Percentiles rank a stretch among this genome's conserved stretches.
Evolutionary conservation across 2,797 vertebrate genomes (phyloP).

Genomic region (Pseudochromis fuscus): DNA sequence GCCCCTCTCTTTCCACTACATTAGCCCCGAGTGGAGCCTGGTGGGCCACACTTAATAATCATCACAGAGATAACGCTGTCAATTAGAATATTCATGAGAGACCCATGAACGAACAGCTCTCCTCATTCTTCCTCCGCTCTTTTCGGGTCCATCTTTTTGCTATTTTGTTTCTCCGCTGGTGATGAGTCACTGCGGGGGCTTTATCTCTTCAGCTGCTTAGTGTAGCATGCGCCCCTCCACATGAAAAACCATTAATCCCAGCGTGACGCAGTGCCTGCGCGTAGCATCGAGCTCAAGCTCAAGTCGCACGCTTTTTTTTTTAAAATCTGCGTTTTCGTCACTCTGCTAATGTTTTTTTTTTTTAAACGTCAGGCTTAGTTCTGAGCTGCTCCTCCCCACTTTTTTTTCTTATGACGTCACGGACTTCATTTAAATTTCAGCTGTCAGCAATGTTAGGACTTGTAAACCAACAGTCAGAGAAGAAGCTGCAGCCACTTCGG

Average conservation of each 20-base stretch:
- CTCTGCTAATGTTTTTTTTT: conserved; percentile 23
- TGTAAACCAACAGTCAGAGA: background rate
- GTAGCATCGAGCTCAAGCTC: background rate
- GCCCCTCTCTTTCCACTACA: conserved; percentile 76
- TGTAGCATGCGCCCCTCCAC: conserved; percentile 69
- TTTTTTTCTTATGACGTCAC: conserved; percentile 6
- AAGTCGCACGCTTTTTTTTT: conserved; percentile 1
- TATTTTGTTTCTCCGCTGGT: conserved; percentile 57
- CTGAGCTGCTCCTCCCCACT: background rate
- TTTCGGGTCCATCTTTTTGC: conserved; percentile 50
- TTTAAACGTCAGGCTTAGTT: conserved; percentile 10
- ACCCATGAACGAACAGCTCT: conserved; percentile 54
- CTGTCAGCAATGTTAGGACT: conserved; percentile 3
- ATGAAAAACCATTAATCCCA: conserved; percentile 71
- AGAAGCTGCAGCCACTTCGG: background rate
- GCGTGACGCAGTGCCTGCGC: conserved; percentile 62
- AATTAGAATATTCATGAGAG: conserved; percentile 85
- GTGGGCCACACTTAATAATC: conserved; percentile 79
- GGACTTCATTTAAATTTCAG: conserved; percentile 10
- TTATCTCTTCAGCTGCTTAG: conserved; percentile 81
- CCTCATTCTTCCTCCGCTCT: conserved; percentile 41
- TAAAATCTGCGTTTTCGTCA: conserved; percentile 15
- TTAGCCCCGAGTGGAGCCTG: conserved; percentile 76
- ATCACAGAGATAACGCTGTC: conserved; percentile 75
- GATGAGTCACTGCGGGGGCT: conserved; percentile 85